Evolutionary conservation across 2,888 invertebrate genomes (phyloP).

Genomic region (Eudemis profundana): DNA sequence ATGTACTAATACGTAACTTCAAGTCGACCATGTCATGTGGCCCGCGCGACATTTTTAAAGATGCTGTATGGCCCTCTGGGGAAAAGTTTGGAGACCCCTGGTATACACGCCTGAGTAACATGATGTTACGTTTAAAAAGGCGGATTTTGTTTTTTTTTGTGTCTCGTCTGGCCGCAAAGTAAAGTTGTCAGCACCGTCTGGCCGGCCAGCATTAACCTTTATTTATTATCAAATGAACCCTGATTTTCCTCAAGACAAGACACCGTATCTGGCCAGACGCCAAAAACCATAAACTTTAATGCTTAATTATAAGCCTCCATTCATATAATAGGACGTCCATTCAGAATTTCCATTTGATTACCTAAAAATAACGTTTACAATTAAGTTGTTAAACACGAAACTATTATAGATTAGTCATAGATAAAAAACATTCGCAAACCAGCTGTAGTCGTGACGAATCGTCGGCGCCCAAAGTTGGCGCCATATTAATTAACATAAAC

Average conservation of each 20-base stretch:
- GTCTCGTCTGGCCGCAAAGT: conserved; percentile 61
- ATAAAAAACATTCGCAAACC: conserved; percentile 3
- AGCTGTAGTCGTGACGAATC: conserved; percentile 3
- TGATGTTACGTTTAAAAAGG: conserved; percentile 45
- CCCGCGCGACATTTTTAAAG: no score
- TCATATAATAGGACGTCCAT: conserved; percentile 33
- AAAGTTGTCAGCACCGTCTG: conserved; percentile 74
- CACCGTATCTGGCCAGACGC: conserved; percentile 60
- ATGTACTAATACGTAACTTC: no score
- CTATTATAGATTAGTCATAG: conserved; percentile 21
- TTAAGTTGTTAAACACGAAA: conserved; percentile 1
- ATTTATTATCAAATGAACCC: conserved; percentile 66
- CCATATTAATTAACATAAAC: conserved; percentile 36
- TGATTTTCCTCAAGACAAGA: conserved; percentile 56
- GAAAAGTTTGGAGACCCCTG: no score
- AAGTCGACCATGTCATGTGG: no score
- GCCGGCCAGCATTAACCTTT: conserved; percentile 60
- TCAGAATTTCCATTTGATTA: conserved; percentile 15
- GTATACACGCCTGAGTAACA: conserved; percentile 10
- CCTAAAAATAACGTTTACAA: conserved; percentile 5
- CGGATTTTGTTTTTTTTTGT: conserved; percentile 55
- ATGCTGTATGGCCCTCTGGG: no score
- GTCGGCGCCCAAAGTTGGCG: conserved; percentile 23
- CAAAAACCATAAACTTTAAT: conserved; percentile 60
- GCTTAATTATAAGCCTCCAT: conserved; percentile 51